Base-by-base conservation (phyloP, 2,888 invertebrate species). In the Leptinotarsa peninsularis region DNA sequence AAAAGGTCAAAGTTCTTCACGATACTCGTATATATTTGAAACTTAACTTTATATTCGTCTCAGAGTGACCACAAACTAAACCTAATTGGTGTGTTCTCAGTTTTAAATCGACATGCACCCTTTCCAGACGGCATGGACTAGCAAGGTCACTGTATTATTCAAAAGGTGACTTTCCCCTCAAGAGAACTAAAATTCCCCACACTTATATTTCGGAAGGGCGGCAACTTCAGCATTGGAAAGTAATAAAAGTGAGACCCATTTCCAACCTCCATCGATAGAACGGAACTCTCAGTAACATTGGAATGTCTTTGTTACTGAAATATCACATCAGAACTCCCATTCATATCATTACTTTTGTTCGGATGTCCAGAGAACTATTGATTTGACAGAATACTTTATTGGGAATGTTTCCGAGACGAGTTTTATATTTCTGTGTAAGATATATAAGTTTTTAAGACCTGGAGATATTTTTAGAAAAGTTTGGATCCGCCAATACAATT, bases 251-350 rank as follows among this genome's bases (percentile, higher is more conserved):
- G 43, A 43, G 43, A 43, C 43, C 43, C 43, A 10, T 43, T 43
- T 43, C 43, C 43, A 43, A 43, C 10, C 18, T 54, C 54, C 54
- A 10, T 7, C 10, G 54, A 54, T 54, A 54, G 18, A 54, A 54
- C 43, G 2, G 10, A 43, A 43, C n/a, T n/a, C n/a, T n/a, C n/a
- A n/a, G n/a, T n/a, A n/a, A n/a, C n/a, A n/a, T n/a, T n/a, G n/a
- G n/a, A n/a, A n/a, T 18, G 18, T 18, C 18, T 54, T 18, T 14
- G 18, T 54, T 54, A 18, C 54, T 54, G 54, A 54, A 54, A 54
- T 54, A 54, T 54, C 18, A 54, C 54, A 54, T 54, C 54, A 18
- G 18, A 54, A 54, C 54, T 54, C 54, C 54, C n/a, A 54, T 54
- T 18, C 54, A 54, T 14, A 18, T 54, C n/a, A 54, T 18, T 1